Base-by-base conservation (phyloP, 2,888 invertebrate genomes). In the Bombylius discolor region DNA sequence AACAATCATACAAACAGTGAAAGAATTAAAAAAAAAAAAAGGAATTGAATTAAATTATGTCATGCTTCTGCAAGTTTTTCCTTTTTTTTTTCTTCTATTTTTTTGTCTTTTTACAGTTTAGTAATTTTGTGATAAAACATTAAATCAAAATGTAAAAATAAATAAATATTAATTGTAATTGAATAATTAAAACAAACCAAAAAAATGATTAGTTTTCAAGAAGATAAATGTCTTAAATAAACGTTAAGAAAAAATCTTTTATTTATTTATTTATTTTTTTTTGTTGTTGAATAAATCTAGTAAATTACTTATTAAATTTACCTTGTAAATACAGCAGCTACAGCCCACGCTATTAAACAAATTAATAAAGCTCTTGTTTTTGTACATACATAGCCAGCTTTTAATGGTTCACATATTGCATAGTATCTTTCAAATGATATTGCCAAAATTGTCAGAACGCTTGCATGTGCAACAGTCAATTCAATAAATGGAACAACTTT, bases 401-500 rank as follows among this genome's bases (percentile, higher is more conserved):
- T 83, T 54, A 95, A 77, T 0, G 94, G 94, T 70, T 92, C 88
- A 73, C 94, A 94, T 70, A 95, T 93, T 62, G 94, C 94, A 75
- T 87, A 87, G 76, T 87, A 89, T 56, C 89, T 80, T 74, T 95
- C 94, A 72, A 94, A 90, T 68, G 91, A 91, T 73, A 95, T 95
- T 57, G 93, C 94, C 66, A 95, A 76, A 66, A 95, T 94, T 45
- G 94, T 95, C 54, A 95, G 78, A 4, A 93, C 92, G 45, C 93
- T 93, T 34, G 93, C 91, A 71, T 93, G 92, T 4, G 92, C 91
- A 32, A 94, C 91, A 0, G 91, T 89, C 68, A 93, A 76, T 76
- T 95, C 94, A 59, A 94, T 85, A 70, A 93, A 93, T 1, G 94
- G 93, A 5, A 94, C 91, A 32, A 90, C 85, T 71, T 92, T 88